Base-by-base conservation (phyloP, 2,888 invertebrate species). In the Erannis defoliaria region DNA sequence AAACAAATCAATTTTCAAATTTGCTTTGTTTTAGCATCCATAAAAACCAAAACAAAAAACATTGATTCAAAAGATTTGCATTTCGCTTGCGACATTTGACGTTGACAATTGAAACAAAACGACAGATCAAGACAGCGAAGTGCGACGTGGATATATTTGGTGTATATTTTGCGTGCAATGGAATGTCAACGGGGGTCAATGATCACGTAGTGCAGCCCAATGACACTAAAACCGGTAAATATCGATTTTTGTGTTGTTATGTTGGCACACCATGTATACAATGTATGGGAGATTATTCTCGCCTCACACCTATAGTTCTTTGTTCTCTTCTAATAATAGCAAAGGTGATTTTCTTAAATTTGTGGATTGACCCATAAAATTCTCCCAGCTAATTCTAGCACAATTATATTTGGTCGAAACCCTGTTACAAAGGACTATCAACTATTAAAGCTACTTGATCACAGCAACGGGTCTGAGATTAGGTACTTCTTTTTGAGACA, bases 161-260 rank as follows among this genome's bases (percentile, higher is more conserved):
- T 19, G 1, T 2, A 35, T 6, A 12, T 19, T 49, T 35, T 51
- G 50, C 60, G 51, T 58, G 49, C 26, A 68, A 66, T 37, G 70
- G 54, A 67, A 68, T 59, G 68, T 68, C 46, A 49, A 37, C 29
- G 55, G 49, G 38, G 68, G 68, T 70, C 70, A 70, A 65, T 66
- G 70, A 65, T 58, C 68, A 58, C 62, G 16, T 63, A 63, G 61
- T 61, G 66, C 0, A 40, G 62, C 1, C n/a, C 8, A 23, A 14
- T 2, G 9, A n/a, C 4, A 8, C 2, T 38, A 9, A 50, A 46
- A 50, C 37, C 54, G 45, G n/a, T 45, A 54, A 55, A 31, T 57
- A 21, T 23, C 66, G 67, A 51, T 61, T 62, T 63, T 62, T 40
- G 21, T 56, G 33, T 49, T 16, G 45, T 55, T n/a, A 62, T 51